Percentiles rank a stretch among this genome's conserved stretches.
phyloP scores from a whole-genome alignment of 1,140 invertebrate species.

The Cataglyphis hispanica region DNA sequence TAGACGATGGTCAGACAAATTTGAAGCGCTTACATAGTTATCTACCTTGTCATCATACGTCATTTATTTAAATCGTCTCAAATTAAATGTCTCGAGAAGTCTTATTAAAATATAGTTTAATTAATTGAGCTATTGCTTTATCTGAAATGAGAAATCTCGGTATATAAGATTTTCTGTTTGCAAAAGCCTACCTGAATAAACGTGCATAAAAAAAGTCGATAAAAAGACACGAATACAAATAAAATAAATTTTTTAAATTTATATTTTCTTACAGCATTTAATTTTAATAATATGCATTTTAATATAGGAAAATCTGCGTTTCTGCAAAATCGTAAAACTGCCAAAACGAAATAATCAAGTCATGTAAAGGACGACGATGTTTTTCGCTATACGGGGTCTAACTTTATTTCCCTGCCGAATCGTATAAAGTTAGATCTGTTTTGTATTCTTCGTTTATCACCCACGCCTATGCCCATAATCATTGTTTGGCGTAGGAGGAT shows the following conservation, averaged over 20 bases:
- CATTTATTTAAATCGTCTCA: neutral
- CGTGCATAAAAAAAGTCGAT: neutral
- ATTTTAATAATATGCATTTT: neutral
- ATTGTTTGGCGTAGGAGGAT: slow-evolving; percentile 73
- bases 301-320: neutral
- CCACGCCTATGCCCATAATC: slow-evolving; percentile 70
- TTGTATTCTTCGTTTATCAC: slow-evolving; percentile 69
- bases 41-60: neutral
- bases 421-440: slow-evolving; percentile 71
- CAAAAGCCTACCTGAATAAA: neutral
- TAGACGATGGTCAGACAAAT: slow-evolving; percentile 33
- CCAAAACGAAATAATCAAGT: slow-evolving; percentile 5
- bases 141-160: neutral
- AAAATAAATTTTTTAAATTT: neutral
- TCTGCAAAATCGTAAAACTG: slow-evolving; percentile 31
- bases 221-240: neutral
- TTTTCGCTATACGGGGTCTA: slow-evolving; percentile 12
- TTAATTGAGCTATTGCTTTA: neutral
- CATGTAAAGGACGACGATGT: slow-evolving; percentile 10
- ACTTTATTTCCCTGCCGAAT: slow-evolving; percentile 54
- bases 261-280: neutral
- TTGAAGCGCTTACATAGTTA: slow-evolving; percentile 5
- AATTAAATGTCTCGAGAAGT: neutral
- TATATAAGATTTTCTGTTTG: neutral
- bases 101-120: neutral